A percentile compares a stretch with the other conserved stretches of the same genome.
These are phyloP conservation scores for Hymenochirus boettgeri DNA, from an alignment of 2,113 vertebrate genomes.

Conservation along the genomic window DNA sequence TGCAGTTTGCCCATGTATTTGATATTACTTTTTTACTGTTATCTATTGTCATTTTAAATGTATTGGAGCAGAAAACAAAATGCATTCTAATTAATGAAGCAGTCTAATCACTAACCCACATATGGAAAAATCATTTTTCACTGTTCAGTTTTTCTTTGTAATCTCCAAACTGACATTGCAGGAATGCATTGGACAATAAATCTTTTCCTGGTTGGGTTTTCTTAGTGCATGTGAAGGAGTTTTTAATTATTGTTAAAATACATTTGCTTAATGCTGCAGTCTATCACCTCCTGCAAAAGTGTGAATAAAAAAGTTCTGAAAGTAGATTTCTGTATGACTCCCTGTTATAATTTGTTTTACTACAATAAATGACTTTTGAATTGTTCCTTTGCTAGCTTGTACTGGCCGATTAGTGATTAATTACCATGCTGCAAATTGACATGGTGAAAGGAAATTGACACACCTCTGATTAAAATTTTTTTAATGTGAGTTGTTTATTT, in stretches of 20 bases:
- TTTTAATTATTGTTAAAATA: conserved; percentile 68
- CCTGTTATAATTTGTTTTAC: conserved; percentile 59
- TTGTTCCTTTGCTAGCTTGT: conserved; percentile 63
- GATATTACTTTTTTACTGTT: no score
- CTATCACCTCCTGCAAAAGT: conserved; percentile 68
- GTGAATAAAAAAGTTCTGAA: conserved; percentile 76
- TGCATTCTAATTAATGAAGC: conserved; percentile 82
- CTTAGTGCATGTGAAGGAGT: neutral
- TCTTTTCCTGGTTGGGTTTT: conserved; percentile 70
- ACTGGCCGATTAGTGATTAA: conserved; percentile 79
- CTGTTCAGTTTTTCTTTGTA: conserved; percentile 76
- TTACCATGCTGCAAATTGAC: conserved; percentile 78
- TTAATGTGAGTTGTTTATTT: conserved; percentile 70
- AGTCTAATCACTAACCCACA: conserved; percentile 81
- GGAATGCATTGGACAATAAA: conserved; percentile 74
- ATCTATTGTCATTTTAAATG: conserved; percentile 68
- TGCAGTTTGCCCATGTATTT: no score
- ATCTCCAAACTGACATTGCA: conserved; percentile 77
- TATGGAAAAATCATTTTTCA: conserved; percentile 80
- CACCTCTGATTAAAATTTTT: conserved; percentile 82
- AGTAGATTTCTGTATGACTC: conserved; percentile 65
- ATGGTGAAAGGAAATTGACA: conserved; percentile 76
- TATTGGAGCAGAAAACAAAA: conserved; percentile 73
- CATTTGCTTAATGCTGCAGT: conserved; percentile 67
- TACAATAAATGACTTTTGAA: conserved; percentile 63